Evolutionary conservation across 2,888 invertebrate genomes (phyloP), one percentile per base, ranked within the genome.

Genomic region (Tetanocera ferruginea): DNA sequence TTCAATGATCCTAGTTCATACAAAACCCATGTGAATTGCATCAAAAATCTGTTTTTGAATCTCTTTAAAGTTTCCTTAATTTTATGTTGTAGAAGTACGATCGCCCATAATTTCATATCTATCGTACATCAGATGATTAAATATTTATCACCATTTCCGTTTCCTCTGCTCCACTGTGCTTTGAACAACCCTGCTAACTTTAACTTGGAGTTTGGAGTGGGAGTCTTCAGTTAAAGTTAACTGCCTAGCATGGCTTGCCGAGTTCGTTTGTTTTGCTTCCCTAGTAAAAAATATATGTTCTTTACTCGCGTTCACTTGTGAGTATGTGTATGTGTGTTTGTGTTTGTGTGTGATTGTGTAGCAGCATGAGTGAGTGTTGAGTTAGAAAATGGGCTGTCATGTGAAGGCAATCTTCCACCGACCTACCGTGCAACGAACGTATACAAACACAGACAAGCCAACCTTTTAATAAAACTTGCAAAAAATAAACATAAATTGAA

Each of bases 401-500:
- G 78, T 77, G 76, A 79, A 79, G 78, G 76, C 73, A 67, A 55
- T 34, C 57, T 17, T 60, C 49, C 34, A 19, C 37, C n/a, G 43
- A n/a, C 71, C 34, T 25, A 60, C 25, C 34, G 5, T 28, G 14
- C 25, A 31, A 57, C 23, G 19, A 19, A 37, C 23, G 25, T 19
- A 49, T 19, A 37, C 73, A 14, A 37, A 74, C 64, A 49, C 74
- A 51, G n/a, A 57, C n/a, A 55, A 55, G 23, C 23, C 37, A 57
- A 37, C 60, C 37, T 51, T 64, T 66, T 28, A 64, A 34, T 66
- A 51, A 31, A 74, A 66, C 74, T 11, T 51, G 52, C 37, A 62
- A 74, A 64, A 66, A 74, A 76, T 37, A 76, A 72, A 76, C 78
- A 78, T 78, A 78, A 78, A 78, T 78, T 78, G 72, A 66, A 69